A percentile compares a stretch with the other conserved stretches of the same genome.
These are phyloP conservation scores for Brachionus plicatilis DNA, from an alignment of 1,140 invertebrate genomes.

Conservation along the genomic window DNA sequence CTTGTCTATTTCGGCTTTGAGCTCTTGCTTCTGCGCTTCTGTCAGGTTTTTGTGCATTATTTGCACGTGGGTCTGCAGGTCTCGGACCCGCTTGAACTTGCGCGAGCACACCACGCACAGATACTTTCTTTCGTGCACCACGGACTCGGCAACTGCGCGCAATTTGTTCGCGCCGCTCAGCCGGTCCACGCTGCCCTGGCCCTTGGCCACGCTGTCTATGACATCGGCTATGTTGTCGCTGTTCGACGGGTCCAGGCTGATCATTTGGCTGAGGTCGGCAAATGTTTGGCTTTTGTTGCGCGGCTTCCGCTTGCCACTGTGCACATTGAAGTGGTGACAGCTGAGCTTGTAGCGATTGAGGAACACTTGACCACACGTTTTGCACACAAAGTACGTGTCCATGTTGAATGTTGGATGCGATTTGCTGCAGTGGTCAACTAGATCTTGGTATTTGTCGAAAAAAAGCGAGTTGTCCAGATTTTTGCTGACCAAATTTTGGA, in stretches of 20 bases:
- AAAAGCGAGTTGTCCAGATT: slow-evolving; percentile 13
- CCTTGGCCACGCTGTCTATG: slow-evolving; percentile 16
- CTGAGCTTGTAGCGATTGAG: slow-evolving; percentile 13
- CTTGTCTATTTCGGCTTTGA: slow-evolving; percentile 1
- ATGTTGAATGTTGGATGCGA: background rate
- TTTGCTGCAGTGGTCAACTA: background rate
- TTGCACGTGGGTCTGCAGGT: slow-evolving; percentile 9
- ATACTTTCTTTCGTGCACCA: background rate
- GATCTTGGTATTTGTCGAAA: background rate
- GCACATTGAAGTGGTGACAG: slow-evolving; percentile 25
- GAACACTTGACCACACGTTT: slow-evolving; percentile 1
- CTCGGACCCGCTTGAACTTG: background rate
- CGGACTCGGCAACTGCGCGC: background rate
- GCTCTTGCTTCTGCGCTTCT: background rate
- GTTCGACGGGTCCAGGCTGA: background rate
- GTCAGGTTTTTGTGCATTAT: slow-evolving; percentile 15
- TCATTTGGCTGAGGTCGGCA: background rate
- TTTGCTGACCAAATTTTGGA: slow-evolving; percentile 14
- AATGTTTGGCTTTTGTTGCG: background rate
- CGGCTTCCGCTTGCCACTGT: slow-evolving; percentile 13
- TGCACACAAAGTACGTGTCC: background rate
- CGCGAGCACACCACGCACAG: slow-evolving; percentile 1
- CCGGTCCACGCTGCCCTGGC: background rate
- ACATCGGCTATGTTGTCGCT: slow-evolving; percentile 21
- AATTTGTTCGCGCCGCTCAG: background rate